Conservation (phyloP, 2,888 invertebrate species). For the Adelognathus sp. region DNA sequence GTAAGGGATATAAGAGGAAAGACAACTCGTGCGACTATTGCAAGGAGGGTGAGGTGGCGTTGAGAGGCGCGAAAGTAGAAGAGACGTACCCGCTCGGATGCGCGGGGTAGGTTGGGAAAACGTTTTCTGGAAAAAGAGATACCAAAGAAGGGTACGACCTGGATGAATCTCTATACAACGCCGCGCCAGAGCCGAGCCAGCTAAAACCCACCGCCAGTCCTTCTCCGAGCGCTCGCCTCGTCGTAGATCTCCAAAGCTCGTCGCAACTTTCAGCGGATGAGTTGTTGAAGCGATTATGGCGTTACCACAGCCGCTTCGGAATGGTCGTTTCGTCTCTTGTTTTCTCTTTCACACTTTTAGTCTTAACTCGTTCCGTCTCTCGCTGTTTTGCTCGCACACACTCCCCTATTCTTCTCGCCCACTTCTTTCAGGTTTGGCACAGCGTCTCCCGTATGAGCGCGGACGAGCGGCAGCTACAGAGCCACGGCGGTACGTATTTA, state of each 20-base stretch:
- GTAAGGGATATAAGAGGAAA: slow-evolving; percentile 45
- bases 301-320: slow-evolving; percentile 71
- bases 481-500: slow-evolving; percentile 77
- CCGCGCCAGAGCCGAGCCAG: slow-evolving; percentile 34
- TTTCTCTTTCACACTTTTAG: slow-evolving; percentile 55
- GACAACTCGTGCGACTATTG: slow-evolving; percentile 25
- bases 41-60: slow-evolving; percentile 23
- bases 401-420: slow-evolving; percentile 52
- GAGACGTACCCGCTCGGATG: slow-evolving; percentile 32
- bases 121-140: slow-evolving; percentile 44
- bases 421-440: slow-evolving; percentile 38
- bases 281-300: slow-evolving; percentile 80
- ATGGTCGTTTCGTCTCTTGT: slow-evolving; percentile 72
- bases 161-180: slow-evolving; percentile 40
- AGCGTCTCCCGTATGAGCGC: slow-evolving; percentile 12
- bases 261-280: slow-evolving; percentile 80
- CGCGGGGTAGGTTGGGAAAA: slow-evolving; percentile 9
- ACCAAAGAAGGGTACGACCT: slow-evolving; percentile 43
- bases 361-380: slow-evolving; percentile 45
- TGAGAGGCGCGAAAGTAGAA: slow-evolving; percentile 39
- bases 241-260: slow-evolving; percentile 78
- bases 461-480: slow-evolving; percentile 43
- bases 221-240: slow-evolving; percentile 55
- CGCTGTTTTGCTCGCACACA: slow-evolving; percentile 56
- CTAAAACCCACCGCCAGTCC: slow-evolving; percentile 33